Evolutionary conservation across 2,888 invertebrate genomes (phyloP).

Genomic region (Hylaea fasciaria): DNA sequence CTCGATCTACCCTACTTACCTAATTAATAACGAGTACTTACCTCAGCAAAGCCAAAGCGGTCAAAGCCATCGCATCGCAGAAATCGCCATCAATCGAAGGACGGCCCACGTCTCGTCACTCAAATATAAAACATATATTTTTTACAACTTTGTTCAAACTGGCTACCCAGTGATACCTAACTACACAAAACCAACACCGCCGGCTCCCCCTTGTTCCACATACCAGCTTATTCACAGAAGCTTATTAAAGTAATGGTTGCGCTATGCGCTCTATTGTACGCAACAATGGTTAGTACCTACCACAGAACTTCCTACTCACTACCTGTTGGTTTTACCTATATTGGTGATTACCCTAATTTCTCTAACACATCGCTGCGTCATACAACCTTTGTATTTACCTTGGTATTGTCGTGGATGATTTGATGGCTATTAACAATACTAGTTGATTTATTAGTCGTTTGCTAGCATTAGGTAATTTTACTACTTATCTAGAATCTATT

Average conservation of each 20-base stretch:
- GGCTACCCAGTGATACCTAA: not conserved
- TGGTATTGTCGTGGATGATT: not conserved
- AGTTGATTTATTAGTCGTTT: not conserved
- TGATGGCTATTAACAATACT: conserved; percentile 5
- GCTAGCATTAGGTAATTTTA: not conserved
- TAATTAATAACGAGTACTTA: too few species aligned
- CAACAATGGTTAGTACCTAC: conserved; percentile 11
- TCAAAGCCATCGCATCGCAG: too few species aligned
- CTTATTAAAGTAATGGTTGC: conserved; percentile 27
- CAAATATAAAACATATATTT: too few species aligned
- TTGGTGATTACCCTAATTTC: conserved; percentile 31
- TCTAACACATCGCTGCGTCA: conserved; percentile 9
- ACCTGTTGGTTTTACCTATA: conserved; percentile 29
- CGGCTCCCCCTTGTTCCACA: not conserved
- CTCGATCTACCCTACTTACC: too few species aligned
- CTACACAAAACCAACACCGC: conserved; percentile 2
- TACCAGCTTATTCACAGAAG: conserved; percentile 3
- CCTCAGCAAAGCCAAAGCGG: too few species aligned
- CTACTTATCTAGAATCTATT: too few species aligned
- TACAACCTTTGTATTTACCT: not conserved
- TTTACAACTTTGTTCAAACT: too few species aligned
- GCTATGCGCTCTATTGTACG: conserved; percentile 17
- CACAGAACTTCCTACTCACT: conserved; percentile 14
- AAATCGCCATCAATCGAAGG: too few species aligned
- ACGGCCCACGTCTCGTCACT: too few species aligned